Base-by-base conservation (phyloP, 2,888 invertebrate genomes). In the Agrochola litura region DNA sequence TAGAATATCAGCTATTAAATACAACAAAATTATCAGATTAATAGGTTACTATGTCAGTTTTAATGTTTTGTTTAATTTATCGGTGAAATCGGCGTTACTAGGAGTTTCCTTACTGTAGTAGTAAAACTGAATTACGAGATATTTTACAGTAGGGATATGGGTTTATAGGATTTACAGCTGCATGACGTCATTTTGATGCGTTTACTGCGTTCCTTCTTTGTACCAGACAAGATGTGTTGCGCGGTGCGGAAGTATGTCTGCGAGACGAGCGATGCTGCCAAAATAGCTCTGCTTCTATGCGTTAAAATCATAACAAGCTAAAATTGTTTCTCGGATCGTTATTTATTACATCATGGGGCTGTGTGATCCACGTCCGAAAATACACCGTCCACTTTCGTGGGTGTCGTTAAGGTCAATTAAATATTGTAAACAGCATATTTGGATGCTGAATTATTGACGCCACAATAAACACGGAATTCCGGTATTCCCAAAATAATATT, bases 231-330 rank as follows among this genome's bases (percentile, higher is more conserved):
- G 75, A 78, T 68, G 65, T 67, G 72, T 54, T 73, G 65, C 66
- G 71, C 46, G 69, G 63, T 66, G 66, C 86, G 88, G 89, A 88
- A 89, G 87, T 79, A 77, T 73, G 81, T 68, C 72, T 82, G 73
- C 82, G 56, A 84, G 84, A 74, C 79, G 81, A 71, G 65, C 73
- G 79, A 66, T 76, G 82, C 76, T 82, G 88, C 89, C 70, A 82
- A 88, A 89, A 89, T 89, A 89, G 86, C 82, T 83, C 73, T 52
- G 72, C 73, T 73, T 71, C 82, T 73, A 76, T 82, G 77, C 88
- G 75, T 81, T 87, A 56, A 75, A 85, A 85, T 83, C 79, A 85
- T 85, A 88, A 82, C 81, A 88, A 79, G 77, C 76, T 79, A 71
- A 79, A 86, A 81, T 76, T 64, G 74, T 71, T 79, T 63, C 79